phyloP scores from a whole-genome alignment of 2,888 invertebrate genomes.

The Ochlodes sylvanus region DNA sequence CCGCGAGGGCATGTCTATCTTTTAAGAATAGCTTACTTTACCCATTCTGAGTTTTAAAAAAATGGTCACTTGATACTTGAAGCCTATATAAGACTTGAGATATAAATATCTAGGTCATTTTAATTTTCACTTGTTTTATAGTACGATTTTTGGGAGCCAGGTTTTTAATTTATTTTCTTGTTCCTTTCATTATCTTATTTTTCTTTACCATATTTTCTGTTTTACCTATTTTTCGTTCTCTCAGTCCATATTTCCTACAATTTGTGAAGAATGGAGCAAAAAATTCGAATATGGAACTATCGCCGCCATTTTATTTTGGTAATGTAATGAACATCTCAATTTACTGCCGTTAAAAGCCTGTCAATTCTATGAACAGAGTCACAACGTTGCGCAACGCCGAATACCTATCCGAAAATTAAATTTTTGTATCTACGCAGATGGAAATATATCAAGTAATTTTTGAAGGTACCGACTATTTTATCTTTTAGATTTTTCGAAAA shows the following conservation, averaged over 20 bases:
- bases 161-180: not conserved
- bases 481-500: slow-evolving; percentile 8
- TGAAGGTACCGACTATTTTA: not conserved
- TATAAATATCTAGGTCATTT: no score
- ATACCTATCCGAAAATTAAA: slow-evolving; percentile 37
- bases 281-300: slow-evolving; percentile 12
- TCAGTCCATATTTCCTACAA: not conserved
- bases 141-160: not conserved
- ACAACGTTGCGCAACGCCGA: slow-evolving; percentile 4
- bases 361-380: slow-evolving; percentile 34
- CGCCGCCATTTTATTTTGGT: slow-evolving; percentile 26
- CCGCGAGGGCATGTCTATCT: no score
- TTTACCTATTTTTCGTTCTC: not conserved
- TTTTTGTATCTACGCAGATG: slow-evolving; percentile 26
- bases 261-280: not conserved
- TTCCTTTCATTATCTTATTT: not conserved
- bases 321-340: slow-evolving; percentile 37
- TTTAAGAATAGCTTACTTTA: no score
- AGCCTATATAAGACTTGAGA: no score
- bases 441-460: slow-evolving; percentile 27
- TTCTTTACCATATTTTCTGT: not conserved
- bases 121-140: no score
- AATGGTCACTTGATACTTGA: no score
- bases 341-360: slow-evolving; percentile 38
- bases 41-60: no score